Evolutionary conservation across 1,140 invertebrate genomes (phyloP), one percentile per base, ranked within the genome.

Genomic region (Trachymyrmex cornetzi): DNA sequence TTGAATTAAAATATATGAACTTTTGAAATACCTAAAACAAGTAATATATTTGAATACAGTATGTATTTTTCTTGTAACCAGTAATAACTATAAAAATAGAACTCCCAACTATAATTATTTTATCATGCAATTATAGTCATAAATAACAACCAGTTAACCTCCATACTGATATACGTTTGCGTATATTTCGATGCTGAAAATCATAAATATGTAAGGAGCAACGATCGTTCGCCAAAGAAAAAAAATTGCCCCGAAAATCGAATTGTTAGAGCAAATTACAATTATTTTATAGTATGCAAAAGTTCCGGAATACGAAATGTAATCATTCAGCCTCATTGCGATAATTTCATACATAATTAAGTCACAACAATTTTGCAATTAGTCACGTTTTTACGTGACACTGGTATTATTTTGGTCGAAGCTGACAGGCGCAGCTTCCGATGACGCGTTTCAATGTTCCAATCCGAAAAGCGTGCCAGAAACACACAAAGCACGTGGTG

Each of bases 391-490:
- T 79, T 48, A 66, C 19, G 24, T 12, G 57, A 24, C 34, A 11
- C 57, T 61, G 9, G n/a, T 27, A 27, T 64, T 72, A 67, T 67
- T 67, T 48, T 77, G 1, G 16, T 55, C 77, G 53, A 30, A 67
- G 14, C 27, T 12, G 67, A 53, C 22, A 16, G 19, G 22, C 16
- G 34, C 69, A 14, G 11, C 6, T 30, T 12, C 22, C 50, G 34
- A 22, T 19, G 48, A 59, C 57, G 67, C 61, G 24, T 48, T 72
- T 24, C 2, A 11, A 71, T 57, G 24, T 59, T 72, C 34, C 2
- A 11, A 72, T 57, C 3, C 34, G 19, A 22, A 82, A 82, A 82
- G 19, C 67, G 53, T 74, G 80, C 53, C 34, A 74, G 55, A 69
- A 74, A 71, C 34, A 81, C 66, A 22, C 64, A 22, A 81, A 22